These are phyloP conservation scores for Ptilodon capucinus DNA, from an alignment of 2,888 invertebrate species.

Conservation along the genomic window DNA sequence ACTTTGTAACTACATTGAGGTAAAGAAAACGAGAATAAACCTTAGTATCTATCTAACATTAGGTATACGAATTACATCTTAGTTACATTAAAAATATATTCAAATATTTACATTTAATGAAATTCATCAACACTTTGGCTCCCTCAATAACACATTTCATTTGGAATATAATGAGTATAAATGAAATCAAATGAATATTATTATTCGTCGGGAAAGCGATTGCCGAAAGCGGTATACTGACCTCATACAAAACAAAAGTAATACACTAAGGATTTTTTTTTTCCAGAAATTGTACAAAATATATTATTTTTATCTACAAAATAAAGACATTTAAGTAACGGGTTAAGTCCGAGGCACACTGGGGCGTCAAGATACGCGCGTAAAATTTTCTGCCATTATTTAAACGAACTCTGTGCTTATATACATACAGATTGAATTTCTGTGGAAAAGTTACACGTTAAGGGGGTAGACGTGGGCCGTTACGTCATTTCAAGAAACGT, in stretches of 20 bases:
- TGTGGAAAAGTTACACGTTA: too few species aligned
- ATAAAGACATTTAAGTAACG: constrained; percentile 59
- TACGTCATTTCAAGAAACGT: too few species aligned
- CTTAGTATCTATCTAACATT: constrained; percentile 61
- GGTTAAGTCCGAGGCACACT: too few species aligned
- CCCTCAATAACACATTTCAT: constrained; percentile 54
- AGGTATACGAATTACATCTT: constrained; percentile 63
- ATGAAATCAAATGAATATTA: constrained; percentile 32
- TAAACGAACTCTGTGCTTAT: too few species aligned
- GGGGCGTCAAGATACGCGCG: too few species aligned
- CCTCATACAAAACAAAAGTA: constrained; percentile 45
- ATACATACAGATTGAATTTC: too few species aligned
- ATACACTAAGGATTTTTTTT: constrained; percentile 20
- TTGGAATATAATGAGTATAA: constrained; percentile 70
- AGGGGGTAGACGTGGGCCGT: too few species aligned
- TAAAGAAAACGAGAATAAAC: constrained; percentile 60
- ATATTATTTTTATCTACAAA: constrained; percentile 61
- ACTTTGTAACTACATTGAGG: constrained; percentile 62
- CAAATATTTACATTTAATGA: constrained; percentile 62
- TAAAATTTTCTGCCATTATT: too few species aligned
- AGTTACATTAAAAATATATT: constrained; percentile 63
- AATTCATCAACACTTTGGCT: constrained; percentile 72
- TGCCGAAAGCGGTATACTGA: constrained; percentile 48
- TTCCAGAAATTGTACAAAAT: constrained; percentile 56
- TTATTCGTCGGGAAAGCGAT: constrained; percentile 50